Conservation (phyloP, 2,797 vertebrate species). For the Prunella strophiata region DNA sequence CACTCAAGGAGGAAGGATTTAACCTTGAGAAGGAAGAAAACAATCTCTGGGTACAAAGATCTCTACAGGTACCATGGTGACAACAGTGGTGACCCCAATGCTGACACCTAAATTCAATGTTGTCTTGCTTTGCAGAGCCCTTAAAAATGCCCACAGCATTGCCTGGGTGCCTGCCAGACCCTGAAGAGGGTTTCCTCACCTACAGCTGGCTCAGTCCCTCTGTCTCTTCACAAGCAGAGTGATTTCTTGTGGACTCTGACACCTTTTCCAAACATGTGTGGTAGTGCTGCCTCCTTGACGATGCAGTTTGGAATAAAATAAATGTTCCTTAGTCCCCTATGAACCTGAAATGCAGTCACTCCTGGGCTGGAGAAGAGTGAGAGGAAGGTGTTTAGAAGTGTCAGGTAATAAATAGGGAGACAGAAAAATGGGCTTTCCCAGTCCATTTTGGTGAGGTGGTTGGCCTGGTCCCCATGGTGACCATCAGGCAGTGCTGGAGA, state of each 20-base stretch:
- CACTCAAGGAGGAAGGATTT: not conserved
- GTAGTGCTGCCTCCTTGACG: not conserved
- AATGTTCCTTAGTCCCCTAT: not conserved
- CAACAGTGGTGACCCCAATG: not conserved
- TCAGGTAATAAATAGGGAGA: not conserved
- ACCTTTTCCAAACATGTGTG: not conserved
- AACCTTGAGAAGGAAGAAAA: not conserved
- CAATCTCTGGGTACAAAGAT: not conserved
- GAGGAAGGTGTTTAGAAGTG: not conserved
- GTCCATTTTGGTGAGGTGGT: not conserved
- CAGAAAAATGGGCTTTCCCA: not conserved
- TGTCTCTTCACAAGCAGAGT: not conserved
- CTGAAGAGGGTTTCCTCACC: not conserved
- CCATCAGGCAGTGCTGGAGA: not conserved
- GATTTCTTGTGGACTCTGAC: not conserved
- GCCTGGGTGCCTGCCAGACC: not conserved
- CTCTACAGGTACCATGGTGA: not conserved
- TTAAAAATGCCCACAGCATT: not conserved
- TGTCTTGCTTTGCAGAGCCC: not conserved
- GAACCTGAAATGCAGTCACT: not conserved
- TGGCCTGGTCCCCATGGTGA: constrained; percentile 9
- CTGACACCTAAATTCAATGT: not conserved
- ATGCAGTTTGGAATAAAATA: not conserved
- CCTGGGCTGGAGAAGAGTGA: not conserved
- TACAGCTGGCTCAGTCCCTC: not conserved